A percentile compares a stretch with the other conserved stretches of the same genome.
Evolutionary conservation across 2,113 vertebrate genomes (phyloP).

Genomic region (Prionailurus viverrinus): DNA sequence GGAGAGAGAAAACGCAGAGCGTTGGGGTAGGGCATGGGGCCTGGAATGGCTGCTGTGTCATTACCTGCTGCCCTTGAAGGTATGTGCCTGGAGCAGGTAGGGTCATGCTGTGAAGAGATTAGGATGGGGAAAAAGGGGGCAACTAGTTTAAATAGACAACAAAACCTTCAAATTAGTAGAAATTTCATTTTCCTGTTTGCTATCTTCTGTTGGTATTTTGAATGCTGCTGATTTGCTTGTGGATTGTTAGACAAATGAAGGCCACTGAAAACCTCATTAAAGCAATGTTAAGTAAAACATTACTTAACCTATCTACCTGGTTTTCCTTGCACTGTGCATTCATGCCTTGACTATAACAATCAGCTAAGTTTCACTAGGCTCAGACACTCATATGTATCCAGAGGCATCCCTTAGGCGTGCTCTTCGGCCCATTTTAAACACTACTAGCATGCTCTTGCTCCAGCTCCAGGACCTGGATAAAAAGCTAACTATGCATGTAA

Average conservation of each 20-base stretch:
- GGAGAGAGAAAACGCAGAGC: background rate
- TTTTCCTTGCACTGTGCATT: background rate
- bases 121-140: background rate
- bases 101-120: background rate
- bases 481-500: background rate
- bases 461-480: background rate
- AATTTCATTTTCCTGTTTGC: background rate
- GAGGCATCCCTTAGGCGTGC: background rate
- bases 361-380: background rate
- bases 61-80: background rate
- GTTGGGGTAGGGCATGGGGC: background rate
- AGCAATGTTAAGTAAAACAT: background rate
- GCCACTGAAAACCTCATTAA: background rate
- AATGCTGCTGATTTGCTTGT: background rate
- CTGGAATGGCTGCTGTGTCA: too few relatives aligned
- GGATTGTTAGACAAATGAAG: background rate
- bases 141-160: background rate
- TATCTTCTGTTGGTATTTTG: background rate
- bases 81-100: background rate
- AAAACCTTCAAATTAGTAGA: background rate
- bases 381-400: background rate
- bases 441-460: background rate
- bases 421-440: background rate
- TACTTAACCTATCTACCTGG: too few relatives aligned
- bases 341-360: background rate